Conservation (phyloP, 1,140 invertebrate genomes). For the Drosophila tsacasi region DNA sequence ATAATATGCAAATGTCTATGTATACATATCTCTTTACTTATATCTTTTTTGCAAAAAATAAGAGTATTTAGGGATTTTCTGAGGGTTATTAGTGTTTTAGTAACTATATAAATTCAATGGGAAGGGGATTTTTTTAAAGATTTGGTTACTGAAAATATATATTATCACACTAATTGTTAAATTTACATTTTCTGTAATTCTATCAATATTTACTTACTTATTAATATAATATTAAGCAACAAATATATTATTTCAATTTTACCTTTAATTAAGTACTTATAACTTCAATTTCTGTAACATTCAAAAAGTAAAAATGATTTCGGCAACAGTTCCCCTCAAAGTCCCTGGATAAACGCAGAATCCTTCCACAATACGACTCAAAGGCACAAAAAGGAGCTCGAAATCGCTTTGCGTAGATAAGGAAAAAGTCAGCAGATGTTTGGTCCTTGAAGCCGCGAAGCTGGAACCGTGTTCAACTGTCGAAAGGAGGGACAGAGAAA, state of each 20-base stretch:
- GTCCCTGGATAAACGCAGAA: background rate
- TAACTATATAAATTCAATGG: background rate
- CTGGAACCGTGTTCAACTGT: slow-evolving; percentile 60
- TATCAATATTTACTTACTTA: background rate
- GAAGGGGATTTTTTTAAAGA: background rate
- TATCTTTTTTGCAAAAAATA: background rate
- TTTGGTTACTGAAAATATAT: background rate
- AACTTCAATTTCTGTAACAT: background rate
- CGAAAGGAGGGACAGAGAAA: slow-evolving; percentile 35
- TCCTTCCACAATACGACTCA: slow-evolving; percentile 32
- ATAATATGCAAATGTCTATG: slow-evolving; percentile 63
- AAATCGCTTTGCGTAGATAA: slow-evolving; percentile 69
- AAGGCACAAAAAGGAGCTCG: slow-evolving; percentile 55
- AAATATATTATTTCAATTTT: background rate
- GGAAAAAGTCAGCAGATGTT: slow-evolving; percentile 60
- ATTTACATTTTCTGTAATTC: background rate
- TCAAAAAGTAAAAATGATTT: background rate
- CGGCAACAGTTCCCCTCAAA: slow-evolving; percentile 1
- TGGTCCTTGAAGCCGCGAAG: slow-evolving; percentile 15
- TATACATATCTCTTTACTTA: slow-evolving; percentile 12
- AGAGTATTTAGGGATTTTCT: background rate
- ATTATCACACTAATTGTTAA: background rate
- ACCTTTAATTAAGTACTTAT: background rate
- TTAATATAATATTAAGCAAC: no score
- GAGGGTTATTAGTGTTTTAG: background rate